phyloP scores from a whole-genome alignment of 2,797 vertebrate species.

The Sebastolobus alascanus region DNA sequence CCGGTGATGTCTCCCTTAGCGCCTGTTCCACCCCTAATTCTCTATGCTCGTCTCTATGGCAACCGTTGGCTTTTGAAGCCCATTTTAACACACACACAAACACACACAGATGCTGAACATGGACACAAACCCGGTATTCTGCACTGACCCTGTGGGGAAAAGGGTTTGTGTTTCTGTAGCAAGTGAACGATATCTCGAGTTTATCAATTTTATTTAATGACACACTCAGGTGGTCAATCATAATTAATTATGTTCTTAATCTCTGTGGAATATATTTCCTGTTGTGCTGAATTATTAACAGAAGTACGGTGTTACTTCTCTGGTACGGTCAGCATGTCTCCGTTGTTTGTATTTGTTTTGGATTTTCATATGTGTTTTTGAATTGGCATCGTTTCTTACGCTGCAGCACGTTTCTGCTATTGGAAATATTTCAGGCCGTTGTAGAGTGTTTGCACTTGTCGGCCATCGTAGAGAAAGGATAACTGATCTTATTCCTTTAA shows the following conservation, averaged over 20 bases:
- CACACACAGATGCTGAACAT: constrained; percentile 5
- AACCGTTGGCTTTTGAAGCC: constrained; percentile 73
- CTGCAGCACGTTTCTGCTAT: background rate
- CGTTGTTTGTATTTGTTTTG: background rate
- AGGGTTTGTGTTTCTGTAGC: background rate
- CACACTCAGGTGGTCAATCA: background rate
- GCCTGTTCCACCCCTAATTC: constrained; percentile 62
- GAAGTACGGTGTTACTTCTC: no score
- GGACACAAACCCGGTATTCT: constrained; percentile 29
- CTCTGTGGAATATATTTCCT: constrained; percentile 8
- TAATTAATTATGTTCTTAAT: constrained; percentile 4
- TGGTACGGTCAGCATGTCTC: background rate
- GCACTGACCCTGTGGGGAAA: constrained; percentile 3
- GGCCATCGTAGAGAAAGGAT: background rate
- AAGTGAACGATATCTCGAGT: background rate
- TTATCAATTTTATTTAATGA: background rate
- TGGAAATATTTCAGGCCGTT: background rate
- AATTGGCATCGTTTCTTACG: background rate
- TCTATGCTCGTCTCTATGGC: constrained; percentile 79
- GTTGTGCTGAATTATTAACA: background rate
- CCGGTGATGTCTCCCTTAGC: constrained; percentile 63
- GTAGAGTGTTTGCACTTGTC: background rate
- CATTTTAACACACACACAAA: constrained; percentile 22
- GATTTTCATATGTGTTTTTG: background rate
- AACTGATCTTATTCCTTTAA: background rate